phyloP scores from a whole-genome alignment of 2,113 vertebrate species.

The Tautogolabrus adspersus region DNA sequence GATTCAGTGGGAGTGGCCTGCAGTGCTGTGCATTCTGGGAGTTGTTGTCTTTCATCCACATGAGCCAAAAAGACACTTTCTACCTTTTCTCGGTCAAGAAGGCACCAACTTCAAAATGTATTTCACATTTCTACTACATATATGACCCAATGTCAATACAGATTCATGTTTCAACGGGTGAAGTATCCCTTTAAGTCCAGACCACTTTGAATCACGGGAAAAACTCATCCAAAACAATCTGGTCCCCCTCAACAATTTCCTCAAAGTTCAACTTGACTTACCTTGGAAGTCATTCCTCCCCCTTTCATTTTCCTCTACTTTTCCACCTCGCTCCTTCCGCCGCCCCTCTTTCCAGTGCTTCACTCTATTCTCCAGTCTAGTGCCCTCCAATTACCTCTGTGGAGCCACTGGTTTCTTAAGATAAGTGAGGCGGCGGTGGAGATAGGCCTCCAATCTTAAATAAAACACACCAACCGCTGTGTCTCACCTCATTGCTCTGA shows the following conservation, averaged over 20 bases:
- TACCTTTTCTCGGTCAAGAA: too few species aligned
- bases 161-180: too few species aligned
- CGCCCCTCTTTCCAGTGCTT: slow-evolving; percentile 54
- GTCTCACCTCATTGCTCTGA: slow-evolving; percentile 70
- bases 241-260: slow-evolving; percentile 34
- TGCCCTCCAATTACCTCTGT: slow-evolving; percentile 80
- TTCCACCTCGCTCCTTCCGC: slow-evolving; percentile 18
- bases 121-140: too few species aligned
- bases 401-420: slow-evolving; percentile 80
- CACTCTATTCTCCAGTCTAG: slow-evolving; percentile 78
- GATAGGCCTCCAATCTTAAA: slow-evolving; percentile 80
- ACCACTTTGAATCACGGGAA: slow-evolving; percentile 18
- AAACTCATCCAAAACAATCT: slow-evolving; percentile 23
- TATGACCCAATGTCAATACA: too few species aligned
- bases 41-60: too few species aligned
- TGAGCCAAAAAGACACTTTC: too few species aligned
- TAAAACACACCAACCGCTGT: slow-evolving; percentile 78
- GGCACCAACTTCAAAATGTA: too few species aligned
- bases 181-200: neutral
- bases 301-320: slow-evolving; percentile 33
- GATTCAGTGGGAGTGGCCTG: too few species aligned
- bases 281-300: slow-evolving; percentile 49
- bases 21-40: too few species aligned
- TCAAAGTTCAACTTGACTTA: slow-evolving; percentile 55
- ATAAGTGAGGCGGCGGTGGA: slow-evolving; percentile 74